Evolutionary conservation across 2,888 invertebrate species (phyloP), one percentile per base, ranked within the genome.

Genomic region (Lacanobia oleracea): DNA sequence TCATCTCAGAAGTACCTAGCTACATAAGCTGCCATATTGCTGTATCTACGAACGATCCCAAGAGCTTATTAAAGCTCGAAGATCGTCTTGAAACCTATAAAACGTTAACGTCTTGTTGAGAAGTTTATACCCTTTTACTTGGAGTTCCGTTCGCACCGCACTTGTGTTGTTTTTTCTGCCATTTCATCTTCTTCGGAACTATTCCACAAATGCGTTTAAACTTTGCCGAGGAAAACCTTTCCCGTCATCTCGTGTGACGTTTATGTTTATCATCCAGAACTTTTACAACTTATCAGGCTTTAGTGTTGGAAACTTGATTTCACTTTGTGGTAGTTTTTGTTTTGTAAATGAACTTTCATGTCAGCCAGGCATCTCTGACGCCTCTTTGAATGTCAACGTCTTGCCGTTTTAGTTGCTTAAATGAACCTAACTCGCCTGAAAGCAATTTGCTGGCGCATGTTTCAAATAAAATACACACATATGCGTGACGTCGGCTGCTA

Each of bases 41-140:
- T 48, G 27, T 43, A 50, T 51, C 48, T 45, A 48, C 43, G 51
- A 63, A 59, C 23, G n/a, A 65, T 63, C 43, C 51, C 40, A 14
- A 53, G 27, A 33, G 50, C 61, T 75, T 68, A 79, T 62, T 51
- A 63, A 70, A 79, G 27, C 50, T 54, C 54, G 54, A 18, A 53
- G 61, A 54, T 59, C 50, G 45, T 77, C 57, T 69, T 54, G 56
- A 48, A 72, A 43, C 50, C 81, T 73, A 71, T 75, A 83, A 75
- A 81, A 63, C 69, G 48, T 77, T 75, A 62, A 72, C 67, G 64
- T 54, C 65, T 72, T 43, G 51, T 73, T 77, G 56, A 78, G 63
- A 75, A 70, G 37, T 72, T 79, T 76, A 81, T 76, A 72, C 66
- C 64, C 77, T 67, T 69, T 80, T 53, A 59, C 63, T 54, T 56